A percentile compares a stretch with the other conserved stretches of the same genome.
These are phyloP conservation scores for Idris sp. DNA, from an alignment of 1,140 invertebrate genomes.

Conservation along the genomic window DNA sequence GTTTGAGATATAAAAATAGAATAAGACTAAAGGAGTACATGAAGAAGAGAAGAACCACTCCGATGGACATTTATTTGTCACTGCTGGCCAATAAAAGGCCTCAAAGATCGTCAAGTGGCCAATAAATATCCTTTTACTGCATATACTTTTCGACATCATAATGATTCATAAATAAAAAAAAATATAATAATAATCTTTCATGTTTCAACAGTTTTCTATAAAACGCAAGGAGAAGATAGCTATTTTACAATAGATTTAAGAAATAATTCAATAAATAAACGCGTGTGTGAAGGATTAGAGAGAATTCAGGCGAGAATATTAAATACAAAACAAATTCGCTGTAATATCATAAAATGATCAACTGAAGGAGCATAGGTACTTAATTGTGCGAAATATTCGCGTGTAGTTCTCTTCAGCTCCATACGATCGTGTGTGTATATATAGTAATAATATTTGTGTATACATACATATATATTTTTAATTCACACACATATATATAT, in stretches of 20 bases:
- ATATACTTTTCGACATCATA: conserved; percentile 23
- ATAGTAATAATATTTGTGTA: too few species aligned
- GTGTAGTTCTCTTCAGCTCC: conserved; percentile 44
- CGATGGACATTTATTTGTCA: conserved; percentile 41
- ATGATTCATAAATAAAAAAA: too few species aligned
- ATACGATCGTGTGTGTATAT: conserved; percentile 29
- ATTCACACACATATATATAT: too few species aligned
- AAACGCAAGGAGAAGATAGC: conserved; percentile 19
- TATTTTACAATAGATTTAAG: conserved; percentile 39
- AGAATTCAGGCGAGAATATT: conserved; percentile 46
- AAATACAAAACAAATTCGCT: conserved; percentile 67
- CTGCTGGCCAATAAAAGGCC: neutral
- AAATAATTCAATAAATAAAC: conserved; percentile 51
- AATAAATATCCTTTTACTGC: conserved; percentile 30
- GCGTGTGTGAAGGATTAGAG: conserved; percentile 18
- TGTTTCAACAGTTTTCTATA: conserved; percentile 29
- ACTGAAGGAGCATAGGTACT: conserved; percentile 69
- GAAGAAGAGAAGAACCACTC: conserved; percentile 41
- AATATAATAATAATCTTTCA: conserved; percentile 20
- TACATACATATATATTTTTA: too few species aligned
- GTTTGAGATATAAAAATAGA: conserved; percentile 62
- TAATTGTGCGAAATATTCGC: conserved; percentile 55
- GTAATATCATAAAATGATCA: conserved; percentile 62
- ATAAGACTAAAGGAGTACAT: conserved; percentile 54
- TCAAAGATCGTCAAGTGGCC: conserved; percentile 10